Evolutionary conservation across 2,113 vertebrate species (phyloP), one percentile per base, ranked within the genome.

Genomic region (Climacteris rufus): DNA sequence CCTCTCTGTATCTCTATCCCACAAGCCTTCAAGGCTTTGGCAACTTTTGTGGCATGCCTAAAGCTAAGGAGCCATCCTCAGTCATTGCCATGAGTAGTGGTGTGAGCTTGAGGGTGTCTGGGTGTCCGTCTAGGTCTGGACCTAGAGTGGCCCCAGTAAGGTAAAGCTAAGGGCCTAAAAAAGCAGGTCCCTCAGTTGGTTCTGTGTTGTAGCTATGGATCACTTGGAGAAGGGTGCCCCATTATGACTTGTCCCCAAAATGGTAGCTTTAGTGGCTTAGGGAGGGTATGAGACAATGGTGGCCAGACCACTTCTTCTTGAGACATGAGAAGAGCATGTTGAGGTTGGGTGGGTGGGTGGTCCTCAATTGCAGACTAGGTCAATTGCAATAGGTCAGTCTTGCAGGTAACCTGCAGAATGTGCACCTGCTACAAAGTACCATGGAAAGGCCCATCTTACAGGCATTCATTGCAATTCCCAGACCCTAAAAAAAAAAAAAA

Each of bases 391-490:
- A 24, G 14, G 49, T 33, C 13, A 7, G 65, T 76, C 68, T 44
- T 54, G 40, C 40, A 44, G 50, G 24, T 2, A 44, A 15, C 7
- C 3, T 7, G 25, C 53, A 60, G 39, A 61, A 70, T 7, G 5
- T 2, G 35, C 23, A 44, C 4, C 14, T 80, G 31, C 54, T 11
- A 10, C 28, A 25, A 6, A 42, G 19, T 14, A 47, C 37, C 19
- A 10, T 23, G 47, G 31, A 28, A 70, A 44, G 22, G n/a, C 15
- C 53, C 10, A 13, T 49, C 12, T 44, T 30, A 5, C 0, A 2
- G 1, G 24, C 6, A 2, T 24, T 35, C 39, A 28, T 27, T 3
- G 0, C 0, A 0, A 27, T 18, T 57, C n/a, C 39, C 31, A 42
- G 71, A 21, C 23, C 8, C 27, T 27, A 27, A 1, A 25, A 3